Conservation (phyloP, 2,797 vertebrate species). For the Catostomus latipinnis region DNA sequence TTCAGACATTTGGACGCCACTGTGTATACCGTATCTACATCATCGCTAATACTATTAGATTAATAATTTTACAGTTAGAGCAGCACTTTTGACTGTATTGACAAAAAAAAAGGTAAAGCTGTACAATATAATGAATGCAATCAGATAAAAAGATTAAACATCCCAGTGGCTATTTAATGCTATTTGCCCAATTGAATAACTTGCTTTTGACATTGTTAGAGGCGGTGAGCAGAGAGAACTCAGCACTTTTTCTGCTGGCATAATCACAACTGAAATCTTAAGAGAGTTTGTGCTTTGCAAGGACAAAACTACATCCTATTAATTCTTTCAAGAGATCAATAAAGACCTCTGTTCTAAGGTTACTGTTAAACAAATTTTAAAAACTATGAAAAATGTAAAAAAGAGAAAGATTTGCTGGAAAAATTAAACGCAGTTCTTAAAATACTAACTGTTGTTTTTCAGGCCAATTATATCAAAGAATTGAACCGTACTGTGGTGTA, state of each 20-base stretch:
- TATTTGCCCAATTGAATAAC: slow-evolving; percentile 76
- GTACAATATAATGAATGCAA: slow-evolving; percentile 73
- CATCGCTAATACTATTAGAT: background rate
- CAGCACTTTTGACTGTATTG: background rate
- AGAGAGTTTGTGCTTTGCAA: slow-evolving; percentile 47
- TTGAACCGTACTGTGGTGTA: slow-evolving; percentile 34
- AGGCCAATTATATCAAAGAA: slow-evolving; percentile 52
- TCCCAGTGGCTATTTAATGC: slow-evolving; percentile 72
- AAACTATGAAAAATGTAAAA: slow-evolving; percentile 14
- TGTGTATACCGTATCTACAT: too few relatives aligned
- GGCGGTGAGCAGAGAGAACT: slow-evolving; percentile 70
- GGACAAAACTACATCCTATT: slow-evolving; percentile 27
- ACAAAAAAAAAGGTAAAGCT: background rate
- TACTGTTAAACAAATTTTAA: slow-evolving; percentile 23
- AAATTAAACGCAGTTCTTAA: slow-evolving; percentile 30
- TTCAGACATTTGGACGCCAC: too few relatives aligned
- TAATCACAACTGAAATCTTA: slow-evolving; percentile 69
- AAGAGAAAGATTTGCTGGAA: slow-evolving; percentile 9
- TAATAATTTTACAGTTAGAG: background rate
- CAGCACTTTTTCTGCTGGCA: slow-evolving; percentile 74
- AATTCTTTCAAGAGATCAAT: slow-evolving; percentile 42
- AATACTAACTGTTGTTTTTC: slow-evolving; percentile 3
- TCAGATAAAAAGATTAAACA: slow-evolving; percentile 73
- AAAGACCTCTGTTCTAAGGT: slow-evolving; percentile 34
- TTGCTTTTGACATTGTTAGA: slow-evolving; percentile 64